phyloP scores from a whole-genome alignment of 2,797 vertebrate species.

The Fundulus diaphanus region DNA sequence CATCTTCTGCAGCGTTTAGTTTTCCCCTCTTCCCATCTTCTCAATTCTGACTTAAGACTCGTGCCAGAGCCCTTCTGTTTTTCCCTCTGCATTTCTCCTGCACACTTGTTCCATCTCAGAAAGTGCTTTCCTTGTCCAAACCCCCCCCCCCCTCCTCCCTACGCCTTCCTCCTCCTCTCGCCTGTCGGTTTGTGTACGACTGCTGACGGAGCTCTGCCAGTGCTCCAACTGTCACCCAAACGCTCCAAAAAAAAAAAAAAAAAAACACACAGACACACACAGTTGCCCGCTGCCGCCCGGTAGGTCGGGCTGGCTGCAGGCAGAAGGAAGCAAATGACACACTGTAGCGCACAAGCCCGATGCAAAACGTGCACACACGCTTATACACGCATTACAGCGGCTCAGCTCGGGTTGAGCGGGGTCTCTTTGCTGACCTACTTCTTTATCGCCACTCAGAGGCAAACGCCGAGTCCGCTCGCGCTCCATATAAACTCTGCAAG shows the following conservation, averaged over 20 bases:
- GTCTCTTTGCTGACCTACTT: conserved; percentile 76
- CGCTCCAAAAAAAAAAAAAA: conserved; percentile 15
- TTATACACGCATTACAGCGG: conserved; percentile 17
- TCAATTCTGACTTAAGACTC: neutral
- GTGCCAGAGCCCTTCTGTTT: conserved; percentile 13
- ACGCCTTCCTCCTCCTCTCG: neutral
- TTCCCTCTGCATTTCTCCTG: conserved; percentile 17
- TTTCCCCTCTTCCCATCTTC: conserved; percentile 6
- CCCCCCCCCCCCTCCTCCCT: neutral
- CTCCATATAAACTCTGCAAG: conserved; percentile 45
- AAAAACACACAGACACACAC: conserved; percentile 14
- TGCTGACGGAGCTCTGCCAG: conserved; percentile 54
- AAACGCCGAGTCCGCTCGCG: conserved; percentile 30
- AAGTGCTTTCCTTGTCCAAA: conserved; percentile 15
- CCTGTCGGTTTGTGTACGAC: conserved; percentile 56
- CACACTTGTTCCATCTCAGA: conserved; percentile 31
- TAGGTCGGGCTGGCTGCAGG: conserved; percentile 69
- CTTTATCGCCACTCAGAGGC: conserved; percentile 54
- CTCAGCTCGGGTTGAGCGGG: conserved; percentile 62
- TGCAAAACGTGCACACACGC: conserved; percentile 3
- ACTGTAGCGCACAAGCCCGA: conserved; percentile 49
- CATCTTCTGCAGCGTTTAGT: conserved; percentile 11
- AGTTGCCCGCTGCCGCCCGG: conserved; percentile 37
- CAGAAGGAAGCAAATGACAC: conserved; percentile 68
- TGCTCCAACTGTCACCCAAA: conserved; percentile 37